Base-by-base conservation (phyloP, 2,797 vertebrate species). In the Hirundo rustica region DNA sequence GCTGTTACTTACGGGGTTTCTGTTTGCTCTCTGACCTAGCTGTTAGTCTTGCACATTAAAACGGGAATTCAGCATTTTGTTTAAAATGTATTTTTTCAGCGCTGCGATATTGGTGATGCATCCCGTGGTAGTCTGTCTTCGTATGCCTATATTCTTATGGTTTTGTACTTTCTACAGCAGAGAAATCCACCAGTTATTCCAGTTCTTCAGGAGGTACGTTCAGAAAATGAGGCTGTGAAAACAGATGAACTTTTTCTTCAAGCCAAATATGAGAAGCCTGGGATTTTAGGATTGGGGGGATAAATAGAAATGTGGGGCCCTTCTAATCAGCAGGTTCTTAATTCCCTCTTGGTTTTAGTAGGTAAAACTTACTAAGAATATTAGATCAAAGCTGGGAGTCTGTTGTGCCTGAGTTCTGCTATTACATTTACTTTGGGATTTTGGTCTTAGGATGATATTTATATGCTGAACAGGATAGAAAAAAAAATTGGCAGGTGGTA, bases 111-210 rank as follows among this genome's bases (percentile, higher is more conserved):
- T 38, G 99, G 99, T 7, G 99, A 99, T 53, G 99, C 99, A 22
- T 99, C 99, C 92, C 98, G 99, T 95, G 99, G 99, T 93, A 99
- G 99, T 91, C 98, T 99, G 36, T 99, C 99, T 8, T 99, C 99
- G 2, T 99, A 99, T 42, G 99, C 99, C 30, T 99, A 99, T 96
- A 99, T 99, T 95, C 99, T 99, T 88, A 99, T 99, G 99, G 99
- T 99, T 97, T 98, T 99, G 84, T 99, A 99, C 98, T 99, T 99
- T 93, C 98, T 99, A 62, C 99, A 99, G 97, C 99, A 99, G 97
- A 98, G 99, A 95, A 98, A 99, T 88, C 99, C 99, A 26, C 99
- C 99, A 1, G 99, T 99, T 94, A 99, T 99, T 72, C 99, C 99
- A 26, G 99, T 99, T 94, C 98, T 99, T 77, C 99, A 99, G 97